These are phyloP conservation scores for Salvelinus sp. DNA, from an alignment of 2,113 vertebrate genomes.

Conservation along the genomic window DNA sequence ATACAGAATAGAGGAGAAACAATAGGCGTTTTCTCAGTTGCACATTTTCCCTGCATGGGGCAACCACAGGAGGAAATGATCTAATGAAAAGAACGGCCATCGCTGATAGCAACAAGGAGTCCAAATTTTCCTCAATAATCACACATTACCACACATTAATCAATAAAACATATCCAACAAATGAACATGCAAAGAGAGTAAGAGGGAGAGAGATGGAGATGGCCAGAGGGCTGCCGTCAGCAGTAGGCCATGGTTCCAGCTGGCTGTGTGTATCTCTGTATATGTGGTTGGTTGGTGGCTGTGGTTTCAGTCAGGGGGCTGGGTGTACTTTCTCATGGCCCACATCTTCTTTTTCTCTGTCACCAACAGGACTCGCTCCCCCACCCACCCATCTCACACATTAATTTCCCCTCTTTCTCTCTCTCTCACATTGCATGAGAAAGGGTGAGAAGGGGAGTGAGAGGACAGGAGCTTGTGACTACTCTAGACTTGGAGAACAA, in stretches of 20 bases:
- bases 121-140: neutral
- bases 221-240: neutral
- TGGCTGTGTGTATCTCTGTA: slow-evolving; percentile 28
- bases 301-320: slow-evolving; percentile 50
- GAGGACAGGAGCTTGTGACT: slow-evolving; percentile 26
- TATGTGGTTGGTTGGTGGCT: slow-evolving; percentile 25
- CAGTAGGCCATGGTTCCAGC: slow-evolving; percentile 7
- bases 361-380: slow-evolving; percentile 36
- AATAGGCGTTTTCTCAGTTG: neutral
- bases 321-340: slow-evolving; percentile 68
- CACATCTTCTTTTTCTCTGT: slow-evolving; percentile 37
- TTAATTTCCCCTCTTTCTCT: neutral
- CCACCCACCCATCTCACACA: slow-evolving; percentile 28
- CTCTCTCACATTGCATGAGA: slow-evolving; percentile 12
- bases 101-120: neutral
- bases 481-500: neutral
- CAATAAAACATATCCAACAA: neutral
- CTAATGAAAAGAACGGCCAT: neutral
- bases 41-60: neutral
- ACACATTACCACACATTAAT: neutral
- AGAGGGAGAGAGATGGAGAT: neutral
- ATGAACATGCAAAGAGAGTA: neutral
- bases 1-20: neutral
- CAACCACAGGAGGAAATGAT: neutral
- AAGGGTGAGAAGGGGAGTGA: neutral